Evolutionary conservation across 2,113 vertebrate species (phyloP), one percentile per base, ranked within the genome.

Genomic region (Seriola aureovittata): DNA sequence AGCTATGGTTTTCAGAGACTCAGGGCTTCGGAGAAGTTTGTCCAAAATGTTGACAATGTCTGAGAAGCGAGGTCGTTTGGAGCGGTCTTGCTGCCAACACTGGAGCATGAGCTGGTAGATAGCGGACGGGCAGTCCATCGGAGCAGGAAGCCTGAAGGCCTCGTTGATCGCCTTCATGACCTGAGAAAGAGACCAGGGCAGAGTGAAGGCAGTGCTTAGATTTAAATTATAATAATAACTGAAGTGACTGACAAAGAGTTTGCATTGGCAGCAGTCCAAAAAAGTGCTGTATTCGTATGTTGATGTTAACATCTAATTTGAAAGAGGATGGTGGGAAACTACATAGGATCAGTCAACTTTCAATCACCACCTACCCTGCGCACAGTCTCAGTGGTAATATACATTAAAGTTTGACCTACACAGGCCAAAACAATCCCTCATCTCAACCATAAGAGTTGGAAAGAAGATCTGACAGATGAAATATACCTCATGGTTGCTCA

Each of bases 151-250:
- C 84, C 98, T 96, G 96, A 97, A 99, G 23, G 96, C 97, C 3
- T 99, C 98, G 0, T 98, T 98, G 92, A 99, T 98, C 52, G 97
- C 97, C 81, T 99, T 99, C 98, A 99, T 99, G 81, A 99, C 98
- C 98, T 99, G 81, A 85, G 72, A 58, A 81, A 71, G 52, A 62
- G 42, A 66, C 4, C 16, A 14, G 21, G 44, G 14, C 6, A 34
- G 19, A 60, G 57, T 54, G 54, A 78, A 86, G 69, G 42, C 40
- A 71, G 65, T 14, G 74, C 34, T 78, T 60, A 65, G 19, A 70
- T 76, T 29, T 21, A 6, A 73, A 32, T 55, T 46, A 29, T 42
- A 70, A 65, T 69, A 40, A 66, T 74, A 60, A 48, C 9, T 13
- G 40, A 4, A 48, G 71, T 46, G 59, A 71, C 75, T 23, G 40